phyloP scores from a whole-genome alignment of 2,888 invertebrate genomes.

The Erpobdella octoculata region DNA sequence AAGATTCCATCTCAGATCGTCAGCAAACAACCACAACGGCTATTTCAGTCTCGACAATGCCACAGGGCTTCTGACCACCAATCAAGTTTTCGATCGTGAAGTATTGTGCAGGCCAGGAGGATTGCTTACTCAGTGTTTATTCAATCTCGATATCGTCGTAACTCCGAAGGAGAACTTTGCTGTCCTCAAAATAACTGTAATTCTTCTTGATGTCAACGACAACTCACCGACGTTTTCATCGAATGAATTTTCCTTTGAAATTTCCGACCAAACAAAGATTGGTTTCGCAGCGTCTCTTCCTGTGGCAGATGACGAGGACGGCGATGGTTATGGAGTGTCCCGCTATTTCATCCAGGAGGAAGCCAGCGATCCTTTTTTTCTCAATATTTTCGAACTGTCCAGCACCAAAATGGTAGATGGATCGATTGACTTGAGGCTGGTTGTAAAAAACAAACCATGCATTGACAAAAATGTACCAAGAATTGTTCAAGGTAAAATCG shows the following conservation, averaged over 20 bases:
- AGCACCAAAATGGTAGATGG: slow-evolving; percentile 16
- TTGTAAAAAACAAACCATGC: not conserved
- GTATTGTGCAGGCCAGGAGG: slow-evolving; percentile 9
- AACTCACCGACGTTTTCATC: slow-evolving; percentile 32
- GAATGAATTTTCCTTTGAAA: slow-evolving; percentile 18
- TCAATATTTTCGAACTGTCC: not conserved
- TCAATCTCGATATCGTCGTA: slow-evolving; percentile 32
- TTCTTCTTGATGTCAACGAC: slow-evolving; percentile 35
- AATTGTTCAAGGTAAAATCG: not conserved
- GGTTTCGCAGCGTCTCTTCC: slow-evolving; percentile 30
- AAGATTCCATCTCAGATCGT: slow-evolving; percentile 17
- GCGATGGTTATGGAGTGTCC: slow-evolving; percentile 21
- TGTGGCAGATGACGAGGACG: slow-evolving; percentile 33
- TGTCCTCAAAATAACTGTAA: slow-evolving; percentile 31
- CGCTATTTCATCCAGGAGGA: slow-evolving; percentile 18
- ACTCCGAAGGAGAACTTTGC: slow-evolving; percentile 31
- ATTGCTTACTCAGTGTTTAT: slow-evolving; percentile 14
- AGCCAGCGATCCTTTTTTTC: not conserved
- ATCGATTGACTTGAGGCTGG: slow-evolving; percentile 20
- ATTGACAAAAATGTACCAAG: not conserved
- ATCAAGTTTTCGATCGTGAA: slow-evolving; percentile 23
- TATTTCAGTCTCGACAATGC: slow-evolving; percentile 24
- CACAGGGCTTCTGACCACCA: slow-evolving; percentile 23
- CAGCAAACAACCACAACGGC: not conserved
- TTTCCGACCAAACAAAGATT: slow-evolving; percentile 31